phyloP scores from a whole-genome alignment of 2,797 vertebrate genomes.

The Carcharodon carcharias region DNA sequence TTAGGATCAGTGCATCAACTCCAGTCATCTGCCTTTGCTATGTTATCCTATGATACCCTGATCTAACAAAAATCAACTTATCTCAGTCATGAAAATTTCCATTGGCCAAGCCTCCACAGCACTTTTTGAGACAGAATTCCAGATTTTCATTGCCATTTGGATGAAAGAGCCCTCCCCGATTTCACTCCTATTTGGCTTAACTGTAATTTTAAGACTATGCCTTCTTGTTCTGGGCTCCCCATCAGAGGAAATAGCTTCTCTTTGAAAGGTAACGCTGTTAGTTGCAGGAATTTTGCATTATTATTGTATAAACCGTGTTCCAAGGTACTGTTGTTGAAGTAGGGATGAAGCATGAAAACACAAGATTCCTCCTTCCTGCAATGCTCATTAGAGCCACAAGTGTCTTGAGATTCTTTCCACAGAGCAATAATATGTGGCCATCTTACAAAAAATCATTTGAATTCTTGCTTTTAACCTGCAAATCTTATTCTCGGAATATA shows the following conservation, averaged over 20 bases:
- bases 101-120: background rate
- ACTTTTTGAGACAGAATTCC: background rate
- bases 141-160: background rate
- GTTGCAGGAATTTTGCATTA: background rate
- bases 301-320: background rate
- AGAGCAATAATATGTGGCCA: background rate
- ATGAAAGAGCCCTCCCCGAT: background rate
- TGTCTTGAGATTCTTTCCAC: background rate
- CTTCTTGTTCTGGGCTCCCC: too few species aligned
- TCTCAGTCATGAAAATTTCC: background rate
- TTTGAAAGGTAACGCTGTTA: background rate
- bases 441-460: background rate
- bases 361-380: too few species aligned
- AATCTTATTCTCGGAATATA: background rate
- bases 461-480: background rate
- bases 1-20: background rate
- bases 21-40: background rate
- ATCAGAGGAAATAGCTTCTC: background rate
- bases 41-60: background rate
- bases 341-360: too few species aligned
- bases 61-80: background rate
- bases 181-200: background rate
- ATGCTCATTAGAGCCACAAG: background rate
- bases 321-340: background rate
- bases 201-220: background rate